These are phyloP conservation scores for Dasysyrphus tricinctus DNA, from an alignment of 2,888 invertebrate species.

Conservation along the genomic window DNA sequence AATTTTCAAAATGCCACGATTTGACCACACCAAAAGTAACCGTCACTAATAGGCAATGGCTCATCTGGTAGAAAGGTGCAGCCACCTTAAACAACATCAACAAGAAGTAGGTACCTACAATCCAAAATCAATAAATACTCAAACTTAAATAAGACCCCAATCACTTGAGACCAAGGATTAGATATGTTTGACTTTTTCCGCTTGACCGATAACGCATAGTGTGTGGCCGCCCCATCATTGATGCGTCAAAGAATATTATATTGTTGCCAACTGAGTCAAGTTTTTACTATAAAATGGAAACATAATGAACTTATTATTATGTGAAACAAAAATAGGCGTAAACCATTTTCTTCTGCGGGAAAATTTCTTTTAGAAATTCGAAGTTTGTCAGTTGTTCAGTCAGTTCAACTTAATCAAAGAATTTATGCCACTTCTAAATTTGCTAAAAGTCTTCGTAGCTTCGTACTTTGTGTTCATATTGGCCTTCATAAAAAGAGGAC, in stretches of 20 bases:
- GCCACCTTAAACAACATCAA: neutral
- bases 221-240: conserved; percentile 71
- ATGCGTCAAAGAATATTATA: neutral
- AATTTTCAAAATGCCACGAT: conserved; percentile 23
- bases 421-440: too few species aligned
- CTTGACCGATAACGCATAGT: conserved; percentile 78
- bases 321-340: too few species aligned
- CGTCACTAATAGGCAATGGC: conserved; percentile 50
- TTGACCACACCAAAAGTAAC: conserved; percentile 53
- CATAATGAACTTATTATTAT: too few species aligned
- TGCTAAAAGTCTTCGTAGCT: too few species aligned
- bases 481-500: too few species aligned
- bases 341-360: too few species aligned
- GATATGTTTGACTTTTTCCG: conserved; percentile 82
- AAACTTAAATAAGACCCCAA: conserved; percentile 78
- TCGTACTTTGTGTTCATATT: too few species aligned
- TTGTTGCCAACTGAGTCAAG: conserved; percentile 7
- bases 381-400: too few species aligned
- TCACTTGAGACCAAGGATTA: conserved; percentile 83
- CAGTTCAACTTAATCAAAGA: too few species aligned
- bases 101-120: conserved; percentile 16
- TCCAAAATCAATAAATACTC: conserved; percentile 67
- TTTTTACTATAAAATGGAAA: neutral
- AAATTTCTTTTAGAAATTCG: too few species aligned
- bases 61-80: neutral